Evolutionary conservation across 2,797 vertebrate species (phyloP), one percentile per base, ranked within the genome.

Genomic region (Rallus crepitans): DNA sequence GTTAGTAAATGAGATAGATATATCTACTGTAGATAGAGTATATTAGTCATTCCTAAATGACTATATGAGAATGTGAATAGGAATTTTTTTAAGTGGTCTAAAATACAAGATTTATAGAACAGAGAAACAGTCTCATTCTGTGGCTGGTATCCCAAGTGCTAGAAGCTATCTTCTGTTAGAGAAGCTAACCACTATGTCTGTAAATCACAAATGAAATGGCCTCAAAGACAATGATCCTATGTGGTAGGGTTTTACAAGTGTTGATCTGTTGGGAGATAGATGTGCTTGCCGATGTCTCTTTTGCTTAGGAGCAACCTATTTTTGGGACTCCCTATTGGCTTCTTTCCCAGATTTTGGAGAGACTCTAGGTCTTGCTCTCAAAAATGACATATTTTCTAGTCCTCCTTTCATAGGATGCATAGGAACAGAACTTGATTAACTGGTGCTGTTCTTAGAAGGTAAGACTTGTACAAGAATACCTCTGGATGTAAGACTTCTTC

Each of bases 311-410:
- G 47, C 12, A 8, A 47, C 52, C 47, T 63, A 40, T 55, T 80
- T 92, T 42, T 18, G 80, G 55, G 68, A 88, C 33, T 83, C n/a
- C 13, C 16, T 35, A 8, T 55, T 93, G 82, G 63, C 37, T 87
- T 48, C 63, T 94, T 93, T 87, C 85, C 68, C 61, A 60, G 39
- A 60, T 76, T 83, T 90, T 89, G 65, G 73, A 89, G 48, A 81
- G 45, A 55, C 35, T 87, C 61, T 53, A 86, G 31, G 30, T 87
- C 53, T 87, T 8, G 27, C 33, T 70, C 70, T 27, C 55, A 64
- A 61, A 87, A 92, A 27, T 50, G 40, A 86, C 57, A 28, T 23
- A 50, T 78, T 87, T 86, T 70, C 82, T 60, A 59, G 33, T 76
- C 25, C 42, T 48, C 7, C 25, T 79, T 83, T 45, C 40, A 33